Percentiles rank a stretch among this genome's conserved stretches.
These are phyloP conservation scores for Charina bottae DNA, from an alignment of 2,113 vertebrate genomes.

Conservation along the genomic window DNA sequence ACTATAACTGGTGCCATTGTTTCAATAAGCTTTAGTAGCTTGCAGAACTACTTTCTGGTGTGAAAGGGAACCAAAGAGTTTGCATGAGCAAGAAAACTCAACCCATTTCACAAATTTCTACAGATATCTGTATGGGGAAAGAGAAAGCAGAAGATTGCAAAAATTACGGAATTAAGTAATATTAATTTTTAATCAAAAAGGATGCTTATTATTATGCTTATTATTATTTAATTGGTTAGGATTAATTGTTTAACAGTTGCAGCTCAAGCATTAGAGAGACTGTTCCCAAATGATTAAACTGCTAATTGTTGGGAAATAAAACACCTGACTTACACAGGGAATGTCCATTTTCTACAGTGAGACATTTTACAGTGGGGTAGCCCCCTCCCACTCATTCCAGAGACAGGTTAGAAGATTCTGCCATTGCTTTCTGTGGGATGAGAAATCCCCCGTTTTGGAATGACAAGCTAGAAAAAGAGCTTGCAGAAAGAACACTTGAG, in stretches of 20 bases:
- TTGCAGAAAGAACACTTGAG: no score
- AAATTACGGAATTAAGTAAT: neutral
- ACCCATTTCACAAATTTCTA: no score
- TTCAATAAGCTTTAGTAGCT: no score
- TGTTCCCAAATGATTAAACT: neutral
- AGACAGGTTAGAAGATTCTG: neutral
- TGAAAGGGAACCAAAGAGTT: no score
- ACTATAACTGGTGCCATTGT: no score
- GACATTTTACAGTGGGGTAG: neutral
- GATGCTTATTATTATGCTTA: neutral
- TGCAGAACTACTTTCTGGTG: no score
- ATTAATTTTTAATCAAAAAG: neutral
- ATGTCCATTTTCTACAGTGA: neutral
- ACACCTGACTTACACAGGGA: neutral
- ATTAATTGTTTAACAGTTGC: neutral
- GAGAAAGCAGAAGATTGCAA: neutral
- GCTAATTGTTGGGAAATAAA: neutral
- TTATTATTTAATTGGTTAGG: neutral
- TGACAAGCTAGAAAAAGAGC: no score
- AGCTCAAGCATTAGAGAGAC: neutral
- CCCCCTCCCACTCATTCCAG: neutral
- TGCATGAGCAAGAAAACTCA: no score
- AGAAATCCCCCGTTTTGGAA: neutral
- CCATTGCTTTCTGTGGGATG: neutral
- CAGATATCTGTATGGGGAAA: neutral